Evolutionary conservation across 1,140 invertebrate genomes (phyloP).

Genomic region (Lutraria rhynchaena): DNA sequence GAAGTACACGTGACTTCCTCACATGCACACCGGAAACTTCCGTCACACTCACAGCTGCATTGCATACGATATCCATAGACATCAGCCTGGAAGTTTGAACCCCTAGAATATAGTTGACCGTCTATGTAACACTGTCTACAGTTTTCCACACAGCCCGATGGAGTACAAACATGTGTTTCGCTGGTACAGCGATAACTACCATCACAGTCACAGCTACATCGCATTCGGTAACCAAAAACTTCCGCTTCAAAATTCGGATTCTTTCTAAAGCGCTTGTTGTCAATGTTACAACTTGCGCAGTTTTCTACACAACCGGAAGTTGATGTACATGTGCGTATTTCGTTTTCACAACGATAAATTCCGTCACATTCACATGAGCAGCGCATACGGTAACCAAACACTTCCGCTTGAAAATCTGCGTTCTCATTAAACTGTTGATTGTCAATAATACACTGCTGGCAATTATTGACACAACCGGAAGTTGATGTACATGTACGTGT

Average conservation of each 20-base stretch:
- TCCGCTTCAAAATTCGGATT: background rate
- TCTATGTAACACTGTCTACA: constrained; percentile 41
- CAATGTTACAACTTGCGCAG: background rate
- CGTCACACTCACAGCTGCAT: constrained; percentile 41
- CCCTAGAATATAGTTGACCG: background rate
- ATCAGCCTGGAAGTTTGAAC: constrained; percentile 9
- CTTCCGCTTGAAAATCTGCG: constrained; percentile 3
- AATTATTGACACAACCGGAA: constrained; percentile 28
- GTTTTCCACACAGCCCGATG: constrained; percentile 24
- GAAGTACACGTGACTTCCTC: constrained; percentile 5
- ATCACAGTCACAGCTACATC: constrained; percentile 21
- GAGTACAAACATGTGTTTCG: background rate
- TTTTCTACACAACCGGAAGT: constrained; percentile 1
- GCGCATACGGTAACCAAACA: background rate
- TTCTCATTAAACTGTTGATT: constrained; percentile 4
- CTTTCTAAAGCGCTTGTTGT: background rate
- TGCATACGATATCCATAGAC: constrained; percentile 11
- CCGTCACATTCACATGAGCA: constrained; percentile 38
- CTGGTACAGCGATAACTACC: constrained; percentile 8
- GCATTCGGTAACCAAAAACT: background rate
- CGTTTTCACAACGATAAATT: constrained; percentile 9
- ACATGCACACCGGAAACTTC: constrained; percentile 6
- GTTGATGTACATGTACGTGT: constrained; percentile 7
- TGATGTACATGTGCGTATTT: constrained; percentile 15
- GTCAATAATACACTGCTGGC: constrained; percentile 34